Evolutionary conservation across 1,140 invertebrate species (phyloP).

Genomic region (Epicauta chinensis): DNA sequence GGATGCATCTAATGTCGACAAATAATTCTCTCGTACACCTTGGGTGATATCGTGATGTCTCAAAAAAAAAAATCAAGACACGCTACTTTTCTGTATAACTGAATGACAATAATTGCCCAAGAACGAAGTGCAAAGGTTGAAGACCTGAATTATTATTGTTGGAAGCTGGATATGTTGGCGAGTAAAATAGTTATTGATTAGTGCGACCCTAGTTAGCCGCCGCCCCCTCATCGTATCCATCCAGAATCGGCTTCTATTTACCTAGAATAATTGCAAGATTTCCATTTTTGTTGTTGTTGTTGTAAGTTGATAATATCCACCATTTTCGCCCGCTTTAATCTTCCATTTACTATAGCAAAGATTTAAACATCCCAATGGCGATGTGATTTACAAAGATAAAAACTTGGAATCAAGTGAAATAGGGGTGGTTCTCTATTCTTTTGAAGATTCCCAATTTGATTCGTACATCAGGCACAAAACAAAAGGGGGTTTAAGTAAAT

Average conservation of each 20-base stretch:
- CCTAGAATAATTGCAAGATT: conserved; percentile 7
- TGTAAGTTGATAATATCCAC: background rate
- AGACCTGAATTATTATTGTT: conserved; percentile 34
- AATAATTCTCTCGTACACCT: conserved; percentile 17
- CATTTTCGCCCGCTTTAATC: background rate
- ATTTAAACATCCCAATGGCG: no score
- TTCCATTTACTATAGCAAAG: no score
- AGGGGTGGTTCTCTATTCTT: no score
- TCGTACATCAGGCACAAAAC: no score
- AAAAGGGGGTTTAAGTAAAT: no score
- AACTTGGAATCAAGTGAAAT: no score
- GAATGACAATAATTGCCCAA: conserved; percentile 2
- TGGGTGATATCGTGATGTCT: conserved; percentile 8
- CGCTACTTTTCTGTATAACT: conserved; percentile 10
- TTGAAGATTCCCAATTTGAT: no score
- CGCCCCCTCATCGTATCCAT: conserved; percentile 16
- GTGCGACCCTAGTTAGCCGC: conserved; percentile 39
- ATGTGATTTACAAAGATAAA: no score
- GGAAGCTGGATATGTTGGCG: conserved; percentile 26
- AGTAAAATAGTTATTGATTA: conserved; percentile 36
- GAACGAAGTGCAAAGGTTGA: conserved; percentile 29
- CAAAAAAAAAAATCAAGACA: background rate
- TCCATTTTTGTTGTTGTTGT: background rate
- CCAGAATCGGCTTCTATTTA: conserved; percentile 10
- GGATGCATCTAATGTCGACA: conserved; percentile 4